Percentiles rank a stretch among this genome's conserved stretches.
phyloP scores from a whole-genome alignment of 2,113 vertebrate genomes.

The Melanerpes formicivorus region DNA sequence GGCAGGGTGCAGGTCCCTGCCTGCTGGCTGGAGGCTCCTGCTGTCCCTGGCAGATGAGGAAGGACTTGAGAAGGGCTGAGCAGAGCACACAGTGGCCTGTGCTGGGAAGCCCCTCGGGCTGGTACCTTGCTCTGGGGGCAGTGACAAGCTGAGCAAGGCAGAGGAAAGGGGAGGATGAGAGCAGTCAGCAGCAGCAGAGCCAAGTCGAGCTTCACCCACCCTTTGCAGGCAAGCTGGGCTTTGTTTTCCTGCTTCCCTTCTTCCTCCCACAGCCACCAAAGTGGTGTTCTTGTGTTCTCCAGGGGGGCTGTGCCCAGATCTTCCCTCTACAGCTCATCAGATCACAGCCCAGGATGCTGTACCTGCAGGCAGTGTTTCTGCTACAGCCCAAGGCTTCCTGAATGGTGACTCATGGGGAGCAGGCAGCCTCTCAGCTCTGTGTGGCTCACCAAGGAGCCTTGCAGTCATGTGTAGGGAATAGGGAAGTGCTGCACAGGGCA shows the following conservation, averaged over 20 bases:
- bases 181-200: neutral
- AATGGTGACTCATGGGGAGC: neutral
- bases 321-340: neutral
- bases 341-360: neutral
- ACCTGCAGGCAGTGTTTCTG: neutral
- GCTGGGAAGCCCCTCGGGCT: neutral
- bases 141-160: neutral
- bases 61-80: neutral
- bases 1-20: neutral
- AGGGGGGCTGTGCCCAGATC: neutral
- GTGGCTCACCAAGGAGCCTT: neutral
- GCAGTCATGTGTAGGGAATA: neutral
- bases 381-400: neutral
- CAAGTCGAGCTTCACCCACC: neutral
- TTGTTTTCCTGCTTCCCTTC: neutral
- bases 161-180: neutral
- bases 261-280: neutral
- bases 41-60: neutral
- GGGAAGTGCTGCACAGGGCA: neutral
- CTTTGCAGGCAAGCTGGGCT: neutral
- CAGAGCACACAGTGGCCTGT: neutral
- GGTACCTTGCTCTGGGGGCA: fast-evolving
- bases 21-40: fast-evolving
- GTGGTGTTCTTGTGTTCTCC: neutral
- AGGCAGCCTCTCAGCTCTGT: neutral